Evolutionary conservation across 2,113 vertebrate genomes (phyloP), one percentile per base, ranked within the genome.

Genomic region (Microcebus lehilahytsara): DNA sequence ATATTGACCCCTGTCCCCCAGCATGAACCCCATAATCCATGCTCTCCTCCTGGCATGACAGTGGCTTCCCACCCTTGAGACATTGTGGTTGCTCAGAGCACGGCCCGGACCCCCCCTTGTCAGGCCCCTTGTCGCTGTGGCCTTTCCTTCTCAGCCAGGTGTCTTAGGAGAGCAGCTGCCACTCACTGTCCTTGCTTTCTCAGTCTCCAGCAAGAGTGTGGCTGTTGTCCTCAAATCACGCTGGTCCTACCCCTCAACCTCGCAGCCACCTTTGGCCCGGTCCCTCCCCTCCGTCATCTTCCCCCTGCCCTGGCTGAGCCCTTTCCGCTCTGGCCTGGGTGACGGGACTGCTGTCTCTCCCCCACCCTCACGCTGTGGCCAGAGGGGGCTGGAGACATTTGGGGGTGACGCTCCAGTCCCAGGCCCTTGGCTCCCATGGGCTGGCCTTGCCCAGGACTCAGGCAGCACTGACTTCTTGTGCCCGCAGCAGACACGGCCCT

Each of bases 271-370:
- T 51, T 30, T 6, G 6, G 51, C 30, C 20, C 20, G 6, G 34
- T 1, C 5, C 27, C 40, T 17, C 20, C 3, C n/a, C 40, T 60
- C 34, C 37, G 0, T 0, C 30, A 13, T 0, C 1, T 6, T 22
- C 67, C 32, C 56, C 30, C 58, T 3, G 49, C 25, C 32, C 11
- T 46, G 58, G 30, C 22, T 19, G 30, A 14, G 42, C 46, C 20
- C 85, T 20, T 37, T 17, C 27, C 37, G 19, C 32, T 25, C n/a
- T 5, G 13, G 19, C 66, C 72, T 23, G 25, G 34, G 3, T 30
- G 66, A 64, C 5, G 4, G 69, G 1, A 7, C 46, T 9, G 6
- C 9, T 60, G 69, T 91, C 74, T 78, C 72, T 6, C 25, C 8
- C 9, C 22, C 58, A 74, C n/a, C 25, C 42, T 90, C 69, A 60